phyloP scores from a whole-genome alignment of 2,888 invertebrate species.

The Gisinianus flammeolus region DNA sequence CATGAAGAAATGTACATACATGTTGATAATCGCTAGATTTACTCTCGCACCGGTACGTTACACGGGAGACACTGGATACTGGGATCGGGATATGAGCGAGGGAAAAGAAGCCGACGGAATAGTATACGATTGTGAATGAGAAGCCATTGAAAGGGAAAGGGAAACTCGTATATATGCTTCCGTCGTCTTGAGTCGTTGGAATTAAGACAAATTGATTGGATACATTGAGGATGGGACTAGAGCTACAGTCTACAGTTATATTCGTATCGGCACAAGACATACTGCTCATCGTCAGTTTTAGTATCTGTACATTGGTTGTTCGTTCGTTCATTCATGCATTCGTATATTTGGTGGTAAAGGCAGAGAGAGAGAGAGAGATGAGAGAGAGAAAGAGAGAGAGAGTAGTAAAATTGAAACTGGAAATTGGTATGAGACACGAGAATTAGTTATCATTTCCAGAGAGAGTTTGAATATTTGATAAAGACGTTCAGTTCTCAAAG shows the following conservation, averaged over 20 bases:
- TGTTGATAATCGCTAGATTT: no score
- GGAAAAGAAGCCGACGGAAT: no score
- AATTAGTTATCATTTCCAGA: constrained; percentile 34
- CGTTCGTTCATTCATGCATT: not conserved
- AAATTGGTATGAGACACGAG: constrained; percentile 14
- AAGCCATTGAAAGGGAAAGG: no score
- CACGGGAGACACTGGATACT: no score
- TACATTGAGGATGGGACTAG: not conserved
- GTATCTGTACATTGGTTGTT: not conserved
- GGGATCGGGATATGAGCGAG: no score
- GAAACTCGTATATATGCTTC: not conserved
- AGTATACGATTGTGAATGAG: not conserved
- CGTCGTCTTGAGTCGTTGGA: not conserved
- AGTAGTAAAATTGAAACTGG: not conserved
- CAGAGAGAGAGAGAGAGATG: not conserved
- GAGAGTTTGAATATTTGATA: constrained; percentile 31
- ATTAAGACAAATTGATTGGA: not conserved
- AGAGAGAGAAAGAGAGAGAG: not conserved
- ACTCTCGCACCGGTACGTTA: no score
- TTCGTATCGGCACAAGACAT: not conserved
- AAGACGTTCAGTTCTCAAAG: constrained; percentile 4
- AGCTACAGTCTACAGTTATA: not conserved
- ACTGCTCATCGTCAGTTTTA: no score
- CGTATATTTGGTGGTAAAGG: not conserved
- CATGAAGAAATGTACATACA: not conserved